These are phyloP conservation scores for Cavia porcellus DNA, from an alignment of 2,113 vertebrate genomes.

Conservation along the genomic window DNA sequence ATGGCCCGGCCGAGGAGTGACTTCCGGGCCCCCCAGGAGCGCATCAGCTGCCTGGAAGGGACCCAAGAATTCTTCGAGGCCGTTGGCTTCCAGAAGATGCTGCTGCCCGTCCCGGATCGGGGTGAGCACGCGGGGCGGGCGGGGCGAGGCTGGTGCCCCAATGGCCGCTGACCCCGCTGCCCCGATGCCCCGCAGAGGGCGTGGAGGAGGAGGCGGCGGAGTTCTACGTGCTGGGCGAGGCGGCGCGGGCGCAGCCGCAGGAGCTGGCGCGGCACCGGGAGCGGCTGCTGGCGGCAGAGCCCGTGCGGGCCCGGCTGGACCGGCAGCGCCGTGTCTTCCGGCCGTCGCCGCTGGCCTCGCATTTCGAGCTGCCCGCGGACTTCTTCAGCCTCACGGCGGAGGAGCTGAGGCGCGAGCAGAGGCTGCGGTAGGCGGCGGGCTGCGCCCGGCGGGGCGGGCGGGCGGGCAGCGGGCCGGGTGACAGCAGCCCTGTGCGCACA, in stretches of 20 bases:
- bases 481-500: constrained; percentile 17
- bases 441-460: accelerated
- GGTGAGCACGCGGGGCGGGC: constrained; percentile 85
- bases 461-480: accelerated
- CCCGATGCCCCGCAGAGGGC: constrained; percentile 83
- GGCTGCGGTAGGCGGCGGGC: constrained; percentile 88
- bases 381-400: constrained; percentile 94
- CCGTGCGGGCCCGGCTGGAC: constrained; percentile 92
- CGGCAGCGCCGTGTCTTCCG: constrained; percentile 90
- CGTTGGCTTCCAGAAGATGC: constrained; percentile 91
- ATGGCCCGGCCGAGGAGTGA: not conserved
- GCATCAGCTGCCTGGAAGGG: constrained; percentile 93
- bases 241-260: constrained; percentile 86
- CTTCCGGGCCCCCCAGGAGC: constrained; percentile 89
- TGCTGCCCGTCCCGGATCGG: constrained; percentile 90
- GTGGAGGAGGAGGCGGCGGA: constrained; percentile 96
- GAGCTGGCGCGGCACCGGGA: constrained; percentile 89
- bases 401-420: constrained; percentile 93
- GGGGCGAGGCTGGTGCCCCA: too few species aligned
- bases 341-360: constrained; percentile 89
- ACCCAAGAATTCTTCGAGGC: constrained; percentile 93
- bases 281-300: constrained; percentile 91
- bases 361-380: constrained; percentile 93
- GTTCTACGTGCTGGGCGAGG: constrained; percentile 92
- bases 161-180: too few species aligned